These are phyloP conservation scores for Dryobotodes eremita DNA, from an alignment of 2,888 invertebrate genomes.

Conservation along the genomic window DNA sequence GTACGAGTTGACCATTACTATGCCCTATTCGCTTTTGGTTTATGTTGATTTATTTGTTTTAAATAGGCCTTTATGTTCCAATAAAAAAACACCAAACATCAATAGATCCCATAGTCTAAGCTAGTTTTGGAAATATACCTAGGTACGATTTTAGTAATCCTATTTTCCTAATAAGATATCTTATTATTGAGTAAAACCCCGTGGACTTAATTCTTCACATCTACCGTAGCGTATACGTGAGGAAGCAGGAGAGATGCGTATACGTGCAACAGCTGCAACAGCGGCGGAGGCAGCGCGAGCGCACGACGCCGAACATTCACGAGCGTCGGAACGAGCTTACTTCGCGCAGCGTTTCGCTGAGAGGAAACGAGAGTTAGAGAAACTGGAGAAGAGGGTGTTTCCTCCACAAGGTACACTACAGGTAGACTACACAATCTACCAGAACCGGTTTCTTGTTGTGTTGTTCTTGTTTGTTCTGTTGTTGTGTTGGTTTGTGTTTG, in stretches of 20 bases:
- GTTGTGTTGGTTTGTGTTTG: no score
- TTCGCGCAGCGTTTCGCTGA: conserved; percentile 93
- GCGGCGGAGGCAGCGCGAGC: conserved; percentile 93
- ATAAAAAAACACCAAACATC: no score
- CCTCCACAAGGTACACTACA: conserved; percentile 85
- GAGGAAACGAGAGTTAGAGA: conserved; percentile 93
- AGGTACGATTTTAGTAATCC: no score
- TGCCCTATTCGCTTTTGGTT: no score
- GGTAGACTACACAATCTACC: no score
- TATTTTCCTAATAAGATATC: no score
- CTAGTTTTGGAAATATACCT: no score
- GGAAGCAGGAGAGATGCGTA: conserved; percentile 94
- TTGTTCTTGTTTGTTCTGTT: no score
- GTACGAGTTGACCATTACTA: conserved; percentile 76
- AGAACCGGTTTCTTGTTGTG: no score
- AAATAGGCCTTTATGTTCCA: neutral
- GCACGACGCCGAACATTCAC: conserved; percentile 92
- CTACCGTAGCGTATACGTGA: conserved; percentile 91
- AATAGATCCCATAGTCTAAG: neutral
- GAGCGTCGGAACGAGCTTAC: conserved; percentile 92
- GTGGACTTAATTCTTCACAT: neutral
- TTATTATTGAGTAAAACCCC: no score
- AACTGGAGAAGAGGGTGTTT: conserved; percentile 94
- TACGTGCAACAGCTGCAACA: conserved; percentile 93
- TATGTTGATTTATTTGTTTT: neutral